A percentile compares a stretch with the other conserved stretches of the same genome.
These are phyloP conservation scores for Pygocentrus nattereri DNA, from an alignment of 2,797 vertebrate species.

Conservation along the genomic window DNA sequence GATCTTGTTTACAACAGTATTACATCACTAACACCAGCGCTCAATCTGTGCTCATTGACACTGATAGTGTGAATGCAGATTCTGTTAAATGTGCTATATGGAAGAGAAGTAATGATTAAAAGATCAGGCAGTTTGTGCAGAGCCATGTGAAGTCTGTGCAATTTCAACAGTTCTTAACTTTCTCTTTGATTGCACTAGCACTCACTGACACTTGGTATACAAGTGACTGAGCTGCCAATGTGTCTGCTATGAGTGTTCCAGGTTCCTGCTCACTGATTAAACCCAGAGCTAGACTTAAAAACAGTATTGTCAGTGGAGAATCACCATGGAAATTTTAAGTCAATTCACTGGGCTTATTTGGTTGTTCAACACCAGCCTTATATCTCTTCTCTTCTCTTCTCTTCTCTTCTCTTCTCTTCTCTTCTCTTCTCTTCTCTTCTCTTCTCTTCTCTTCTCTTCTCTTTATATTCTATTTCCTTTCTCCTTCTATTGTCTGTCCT, in stretches of 20 bases:
- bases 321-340: slow-evolving; percentile 20
- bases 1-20: not conserved
- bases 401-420: not conserved
- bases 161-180: not conserved
- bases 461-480: not conserved
- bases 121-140: not conserved
- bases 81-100: not conserved
- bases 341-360: slow-evolving; percentile 4
- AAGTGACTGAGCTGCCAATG: not conserved
- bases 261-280: slow-evolving; percentile 10
- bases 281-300: not conserved
- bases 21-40: not conserved
- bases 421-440: not conserved
- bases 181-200: not conserved
- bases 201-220: not conserved
- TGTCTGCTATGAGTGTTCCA: not conserved
- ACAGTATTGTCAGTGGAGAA: not conserved
- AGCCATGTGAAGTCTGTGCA: slow-evolving; percentile 7
- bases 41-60: no score
- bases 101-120: not conserved
- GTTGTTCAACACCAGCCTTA: not conserved
- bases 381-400: not conserved
- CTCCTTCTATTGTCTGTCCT: not conserved
- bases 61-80: not conserved
- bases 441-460: not conserved